Evolutionary conservation across 2,113 vertebrate species (phyloP).

Genomic region (Microcebus murinus): DNA sequence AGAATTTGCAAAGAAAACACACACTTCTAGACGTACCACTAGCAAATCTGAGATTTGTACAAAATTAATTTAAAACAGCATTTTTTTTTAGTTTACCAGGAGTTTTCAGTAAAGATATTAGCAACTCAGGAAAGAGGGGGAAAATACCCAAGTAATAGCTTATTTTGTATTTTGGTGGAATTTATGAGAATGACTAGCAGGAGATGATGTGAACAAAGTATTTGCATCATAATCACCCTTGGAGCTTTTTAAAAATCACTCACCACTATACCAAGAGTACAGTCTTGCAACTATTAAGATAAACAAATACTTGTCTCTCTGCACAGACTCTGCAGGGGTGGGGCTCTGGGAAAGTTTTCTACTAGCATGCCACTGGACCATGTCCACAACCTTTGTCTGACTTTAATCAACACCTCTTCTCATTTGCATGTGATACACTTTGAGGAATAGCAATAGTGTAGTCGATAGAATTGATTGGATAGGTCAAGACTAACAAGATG

Average conservation of each 20-base stretch:
- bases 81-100: neutral
- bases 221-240: neutral
- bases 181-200: neutral
- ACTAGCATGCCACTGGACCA: neutral
- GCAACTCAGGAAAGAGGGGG: neutral
- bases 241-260: no score
- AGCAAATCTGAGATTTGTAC: neutral
- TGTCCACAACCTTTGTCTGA: neutral
- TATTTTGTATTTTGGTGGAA: constrained; percentile 21
- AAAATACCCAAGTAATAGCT: neutral
- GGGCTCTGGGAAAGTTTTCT: neutral
- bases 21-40: neutral
- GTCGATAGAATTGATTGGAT: neutral
- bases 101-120: neutral
- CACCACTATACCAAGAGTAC: no score
- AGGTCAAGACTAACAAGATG: neutral
- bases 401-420: neutral
- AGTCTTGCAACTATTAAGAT: neutral
- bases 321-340: neutral
- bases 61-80: neutral
- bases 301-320: neutral
- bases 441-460: neutral
- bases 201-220: neutral
- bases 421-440: neutral
- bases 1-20: neutral